These are phyloP conservation scores for Sphaerophoria rueppellii DNA, from an alignment of 2,888 invertebrate genomes.

Conservation along the genomic window DNA sequence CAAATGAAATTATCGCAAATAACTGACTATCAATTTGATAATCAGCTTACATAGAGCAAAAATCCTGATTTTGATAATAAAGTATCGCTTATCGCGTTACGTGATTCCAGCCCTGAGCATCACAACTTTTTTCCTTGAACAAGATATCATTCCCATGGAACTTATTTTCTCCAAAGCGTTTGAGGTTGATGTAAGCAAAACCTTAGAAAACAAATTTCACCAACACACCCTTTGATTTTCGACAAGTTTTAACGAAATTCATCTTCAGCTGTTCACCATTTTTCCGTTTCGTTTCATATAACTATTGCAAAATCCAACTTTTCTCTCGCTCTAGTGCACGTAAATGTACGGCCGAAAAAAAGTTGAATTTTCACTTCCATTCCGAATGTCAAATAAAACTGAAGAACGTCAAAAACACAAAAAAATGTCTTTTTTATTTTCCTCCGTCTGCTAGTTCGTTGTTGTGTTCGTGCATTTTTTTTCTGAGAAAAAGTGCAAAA, in stretches of 20 bases:
- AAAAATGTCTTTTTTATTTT: conserved; percentile 51
- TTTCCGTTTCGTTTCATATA: conserved; percentile 33
- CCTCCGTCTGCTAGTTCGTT: conserved; percentile 30
- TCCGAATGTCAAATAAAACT: conserved; percentile 64
- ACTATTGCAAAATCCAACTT: conserved; percentile 12
- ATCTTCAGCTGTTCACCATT: conserved; percentile 45
- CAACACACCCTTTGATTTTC: neutral
- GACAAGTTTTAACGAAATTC: neutral
- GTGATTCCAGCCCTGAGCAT: no score
- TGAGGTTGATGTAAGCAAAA: no score
- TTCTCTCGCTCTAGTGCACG: conserved; percentile 40
- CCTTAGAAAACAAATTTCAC: neutral
- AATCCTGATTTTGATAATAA: no score
- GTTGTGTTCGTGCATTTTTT: conserved; percentile 27
- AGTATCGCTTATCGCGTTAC: no score
- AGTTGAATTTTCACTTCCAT: conserved; percentile 27
- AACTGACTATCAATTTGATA: no score
- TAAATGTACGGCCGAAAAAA: neutral
- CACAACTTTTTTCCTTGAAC: no score
- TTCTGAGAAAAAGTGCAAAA: conserved; percentile 53
- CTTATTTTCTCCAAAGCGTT: no score
- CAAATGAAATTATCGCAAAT: no score
- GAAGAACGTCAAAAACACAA: conserved; percentile 66
- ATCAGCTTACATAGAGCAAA: no score
- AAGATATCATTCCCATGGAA: no score